A percentile compares a stretch with the other conserved stretches of the same genome.
Conservation (phyloP, 1,140 invertebrate species). For the Panonychus citri region DNA sequence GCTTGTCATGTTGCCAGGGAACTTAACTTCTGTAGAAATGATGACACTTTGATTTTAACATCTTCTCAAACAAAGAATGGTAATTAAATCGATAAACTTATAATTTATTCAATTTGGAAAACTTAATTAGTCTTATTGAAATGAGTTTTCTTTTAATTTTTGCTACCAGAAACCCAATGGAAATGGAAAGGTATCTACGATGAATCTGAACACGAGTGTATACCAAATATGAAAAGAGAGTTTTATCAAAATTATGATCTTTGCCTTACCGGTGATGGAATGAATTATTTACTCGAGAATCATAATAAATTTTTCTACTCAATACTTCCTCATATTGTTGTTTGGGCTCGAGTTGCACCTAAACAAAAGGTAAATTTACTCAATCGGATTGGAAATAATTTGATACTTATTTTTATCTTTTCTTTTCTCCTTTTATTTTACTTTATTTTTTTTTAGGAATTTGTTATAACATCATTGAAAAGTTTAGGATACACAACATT, state of each 20-base stretch:
- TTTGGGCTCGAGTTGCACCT: slow-evolving; percentile 80
- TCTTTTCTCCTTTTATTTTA: slow-evolving; percentile 3
- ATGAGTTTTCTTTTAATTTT: no score
- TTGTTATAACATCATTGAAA: slow-evolving; percentile 70
- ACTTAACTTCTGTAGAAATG: slow-evolving; percentile 52
- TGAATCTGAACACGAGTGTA: slow-evolving; percentile 29
- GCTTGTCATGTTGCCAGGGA: slow-evolving; percentile 95
- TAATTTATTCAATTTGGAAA: background rate
- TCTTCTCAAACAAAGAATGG: slow-evolving; percentile 16
- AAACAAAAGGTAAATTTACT: slow-evolving; percentile 55
- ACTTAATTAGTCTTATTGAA: background rate
- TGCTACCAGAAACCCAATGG: slow-evolving; percentile 28
- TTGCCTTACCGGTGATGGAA: slow-evolving; percentile 77
- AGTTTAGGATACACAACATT: slow-evolving; percentile 63
- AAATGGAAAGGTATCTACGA: slow-evolving; percentile 62
- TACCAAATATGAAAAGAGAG: slow-evolving; percentile 4
- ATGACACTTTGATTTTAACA: slow-evolving; percentile 42
- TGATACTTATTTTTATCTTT: background rate
- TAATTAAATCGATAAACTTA: slow-evolving; percentile 39
- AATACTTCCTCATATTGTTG: slow-evolving; percentile 57
- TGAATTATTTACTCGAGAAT: slow-evolving; percentile 41
- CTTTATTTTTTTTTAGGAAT: slow-evolving; percentile 33
- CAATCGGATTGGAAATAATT: no score
- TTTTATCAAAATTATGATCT: slow-evolving; percentile 39
- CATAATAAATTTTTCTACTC: slow-evolving; percentile 37